Conservation (phyloP, 2,797 vertebrate genomes). For the Parauchenoglanis punctatus region DNA sequence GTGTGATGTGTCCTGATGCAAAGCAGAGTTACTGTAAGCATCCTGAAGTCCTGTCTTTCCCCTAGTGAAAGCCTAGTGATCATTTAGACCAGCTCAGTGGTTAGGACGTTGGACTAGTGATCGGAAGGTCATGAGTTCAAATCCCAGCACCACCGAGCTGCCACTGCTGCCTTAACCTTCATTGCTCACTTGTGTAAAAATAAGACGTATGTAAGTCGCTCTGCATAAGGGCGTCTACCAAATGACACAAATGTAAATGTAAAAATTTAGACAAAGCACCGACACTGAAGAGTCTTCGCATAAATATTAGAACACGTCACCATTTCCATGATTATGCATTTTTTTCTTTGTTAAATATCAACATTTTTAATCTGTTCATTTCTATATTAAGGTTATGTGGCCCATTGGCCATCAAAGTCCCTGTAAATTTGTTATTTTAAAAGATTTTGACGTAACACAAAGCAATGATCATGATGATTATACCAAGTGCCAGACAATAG, state of each 20-base stretch:
- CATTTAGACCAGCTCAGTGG: not conserved
- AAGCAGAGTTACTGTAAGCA: not conserved
- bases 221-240: too few species aligned
- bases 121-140: too few species aligned
- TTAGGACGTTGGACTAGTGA: too few species aligned
- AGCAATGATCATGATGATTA: not conserved
- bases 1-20: not conserved
- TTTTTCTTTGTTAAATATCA: not conserved
- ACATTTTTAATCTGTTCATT: not conserved
- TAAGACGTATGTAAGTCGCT: too few species aligned
- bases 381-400: not conserved
- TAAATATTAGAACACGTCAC: not conserved
- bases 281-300: not conserved
- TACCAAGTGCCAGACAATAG: not conserved
- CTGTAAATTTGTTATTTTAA: not conserved
- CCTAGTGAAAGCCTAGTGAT: not conserved
- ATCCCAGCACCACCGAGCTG: too few species aligned
- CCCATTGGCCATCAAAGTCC: not conserved
- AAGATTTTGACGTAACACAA: not conserved
- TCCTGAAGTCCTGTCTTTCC: not conserved
- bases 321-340: not conserved
- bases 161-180: too few species aligned
- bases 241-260: too few species aligned
- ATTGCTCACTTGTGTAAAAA: too few species aligned
- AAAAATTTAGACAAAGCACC: not conserved